A percentile compares a stretch with the other conserved stretches of the same genome.
These are phyloP conservation scores for Pararge aegeria DNA, from an alignment of 1,140 invertebrate species.

Conservation along the genomic window DNA sequence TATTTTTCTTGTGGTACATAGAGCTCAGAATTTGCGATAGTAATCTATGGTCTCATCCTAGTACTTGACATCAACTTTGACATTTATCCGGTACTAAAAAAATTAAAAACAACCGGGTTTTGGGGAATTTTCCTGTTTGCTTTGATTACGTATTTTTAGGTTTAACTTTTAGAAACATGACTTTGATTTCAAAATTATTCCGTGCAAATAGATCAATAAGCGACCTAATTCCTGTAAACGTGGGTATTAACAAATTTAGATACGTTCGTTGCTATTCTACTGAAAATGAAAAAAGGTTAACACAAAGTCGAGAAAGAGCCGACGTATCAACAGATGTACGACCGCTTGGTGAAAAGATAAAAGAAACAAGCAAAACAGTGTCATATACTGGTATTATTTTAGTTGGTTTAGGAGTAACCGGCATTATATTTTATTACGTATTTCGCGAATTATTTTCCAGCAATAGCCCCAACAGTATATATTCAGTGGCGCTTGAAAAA, in stretches of 20 bases:
- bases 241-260: constrained; percentile 41
- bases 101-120: constrained; percentile 5
- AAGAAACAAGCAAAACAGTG: constrained; percentile 92
- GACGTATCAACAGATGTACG: constrained; percentile 82
- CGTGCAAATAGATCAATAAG: constrained; percentile 36
- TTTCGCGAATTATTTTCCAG: constrained; percentile 93
- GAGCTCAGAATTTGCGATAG: too few species aligned
- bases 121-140: background rate
- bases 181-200: constrained; percentile 61
- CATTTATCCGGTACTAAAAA: background rate
- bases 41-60: too few species aligned
- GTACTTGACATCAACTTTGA: too few species aligned
- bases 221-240: constrained; percentile 40
- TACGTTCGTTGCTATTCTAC: constrained; percentile 48
- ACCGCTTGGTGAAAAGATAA: constrained; percentile 87
- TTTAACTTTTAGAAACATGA: constrained; percentile 44
- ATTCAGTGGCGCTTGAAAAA: constrained; percentile 87
- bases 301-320: constrained; percentile 54
- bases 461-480: constrained; percentile 92
- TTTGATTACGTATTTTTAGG: background rate
- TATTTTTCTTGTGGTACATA: too few species aligned
- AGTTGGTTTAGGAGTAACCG: constrained; percentile 87
- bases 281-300: constrained; percentile 53
- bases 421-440: constrained; percentile 89
- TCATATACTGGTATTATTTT: constrained; percentile 91